phyloP scores from a whole-genome alignment of 2,113 vertebrate species.

The Baryphthengus martii region DNA sequence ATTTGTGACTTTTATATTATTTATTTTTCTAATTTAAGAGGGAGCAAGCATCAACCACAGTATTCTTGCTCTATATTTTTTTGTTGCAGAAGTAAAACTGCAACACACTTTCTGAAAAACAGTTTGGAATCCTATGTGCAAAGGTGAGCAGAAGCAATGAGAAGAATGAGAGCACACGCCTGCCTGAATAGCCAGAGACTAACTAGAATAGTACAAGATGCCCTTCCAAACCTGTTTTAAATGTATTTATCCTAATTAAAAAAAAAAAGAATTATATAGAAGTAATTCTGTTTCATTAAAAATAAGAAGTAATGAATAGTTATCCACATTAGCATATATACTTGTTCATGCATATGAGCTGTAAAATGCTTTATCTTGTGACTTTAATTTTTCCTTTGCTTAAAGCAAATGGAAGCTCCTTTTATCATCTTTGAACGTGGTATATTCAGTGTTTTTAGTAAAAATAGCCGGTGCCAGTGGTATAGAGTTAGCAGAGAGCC shows the following conservation, averaged over 20 bases:
- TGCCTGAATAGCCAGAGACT: not conserved
- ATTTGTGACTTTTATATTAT: constrained; percentile 8
- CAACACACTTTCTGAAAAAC: not conserved
- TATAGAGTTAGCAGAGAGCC: not conserved
- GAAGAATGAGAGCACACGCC: not conserved
- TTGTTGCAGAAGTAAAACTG: not conserved
- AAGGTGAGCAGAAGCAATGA: not conserved
- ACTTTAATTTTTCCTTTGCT: not conserved
- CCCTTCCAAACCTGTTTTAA: not conserved
- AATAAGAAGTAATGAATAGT: not conserved
- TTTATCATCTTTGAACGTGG: not conserved
- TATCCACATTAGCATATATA: not conserved
- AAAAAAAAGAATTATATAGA: not conserved
- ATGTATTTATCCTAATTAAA: not conserved
- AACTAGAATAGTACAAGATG: not conserved
- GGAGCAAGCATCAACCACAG: constrained; percentile 3
- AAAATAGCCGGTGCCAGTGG: not conserved
- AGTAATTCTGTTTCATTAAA: not conserved
- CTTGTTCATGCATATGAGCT: not conserved
- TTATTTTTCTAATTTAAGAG: constrained; percentile 37
- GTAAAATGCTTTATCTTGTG: not conserved
- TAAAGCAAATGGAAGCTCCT: not conserved
- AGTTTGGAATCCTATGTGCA: not conserved
- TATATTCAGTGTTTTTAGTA: not conserved
- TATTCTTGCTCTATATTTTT: not conserved